phyloP scores from a whole-genome alignment of 1,140 invertebrate genomes.

The Caerostris extrusa region DNA sequence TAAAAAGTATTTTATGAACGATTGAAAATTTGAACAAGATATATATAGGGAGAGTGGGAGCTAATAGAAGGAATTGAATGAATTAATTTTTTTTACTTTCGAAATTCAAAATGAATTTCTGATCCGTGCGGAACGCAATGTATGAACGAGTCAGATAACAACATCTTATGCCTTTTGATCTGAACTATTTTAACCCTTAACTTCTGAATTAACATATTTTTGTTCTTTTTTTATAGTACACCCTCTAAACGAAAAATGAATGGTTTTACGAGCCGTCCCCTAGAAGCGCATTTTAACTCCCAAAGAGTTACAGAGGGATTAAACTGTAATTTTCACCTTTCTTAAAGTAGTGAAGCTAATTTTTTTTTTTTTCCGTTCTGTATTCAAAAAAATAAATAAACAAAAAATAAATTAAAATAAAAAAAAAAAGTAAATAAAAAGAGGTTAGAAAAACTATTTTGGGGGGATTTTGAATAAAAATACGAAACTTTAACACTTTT shows the following conservation, averaged over 20 bases:
- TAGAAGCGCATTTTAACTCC: slow-evolving; percentile 7
- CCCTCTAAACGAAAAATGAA: slow-evolving; percentile 59
- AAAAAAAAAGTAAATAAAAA: background rate
- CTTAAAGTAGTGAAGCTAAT: background rate
- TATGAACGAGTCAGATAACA: background rate
- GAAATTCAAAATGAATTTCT: too few species aligned
- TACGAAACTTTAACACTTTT: background rate
- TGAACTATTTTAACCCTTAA: slow-evolving; percentile 6
- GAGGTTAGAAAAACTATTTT: background rate
- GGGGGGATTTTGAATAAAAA: slow-evolving; percentile 12
- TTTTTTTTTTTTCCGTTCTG: background rate
- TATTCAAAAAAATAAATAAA: too few species aligned
- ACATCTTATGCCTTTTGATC: background rate
- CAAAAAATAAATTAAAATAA: background rate
- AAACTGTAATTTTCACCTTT: slow-evolving; percentile 60
- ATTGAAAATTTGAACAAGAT: too few species aligned
- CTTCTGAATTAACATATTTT: background rate
- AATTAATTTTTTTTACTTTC: too few species aligned
- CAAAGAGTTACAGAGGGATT: slow-evolving; percentile 27
- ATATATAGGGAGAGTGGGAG: too few species aligned
- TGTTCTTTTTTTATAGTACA: slow-evolving; percentile 19
- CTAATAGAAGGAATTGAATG: too few species aligned
- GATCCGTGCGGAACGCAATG: too few species aligned
- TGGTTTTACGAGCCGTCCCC: background rate
- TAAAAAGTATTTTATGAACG: too few species aligned